phyloP scores from a whole-genome alignment of 1,140 invertebrate genomes.

The Elysia chlorotica region DNA sequence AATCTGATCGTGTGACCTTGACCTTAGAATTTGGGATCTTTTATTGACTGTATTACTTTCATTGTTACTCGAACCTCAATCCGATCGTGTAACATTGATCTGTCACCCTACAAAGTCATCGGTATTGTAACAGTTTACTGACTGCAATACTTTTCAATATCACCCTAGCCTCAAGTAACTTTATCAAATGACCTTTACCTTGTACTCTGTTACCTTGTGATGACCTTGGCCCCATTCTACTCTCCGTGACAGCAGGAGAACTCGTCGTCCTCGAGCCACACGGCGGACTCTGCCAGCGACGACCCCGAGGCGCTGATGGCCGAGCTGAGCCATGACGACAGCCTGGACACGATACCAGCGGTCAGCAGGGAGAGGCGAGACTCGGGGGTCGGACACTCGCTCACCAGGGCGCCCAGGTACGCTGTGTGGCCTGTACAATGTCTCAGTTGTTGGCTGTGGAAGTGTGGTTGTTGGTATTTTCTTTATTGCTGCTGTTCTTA shows the following conservation, averaged over 20 bases:
- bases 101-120: too few species aligned
- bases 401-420: conserved; percentile 61
- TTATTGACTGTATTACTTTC: not conserved
- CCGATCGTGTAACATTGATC: not conserved
- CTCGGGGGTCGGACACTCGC: conserved; percentile 63
- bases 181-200: not conserved
- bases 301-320: conserved; percentile 31
- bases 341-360: conserved; percentile 36
- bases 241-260: conserved; percentile 31
- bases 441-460: not conserved
- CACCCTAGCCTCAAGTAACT: too few species aligned
- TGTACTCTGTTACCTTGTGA: not conserved
- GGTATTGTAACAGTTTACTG: too few species aligned
- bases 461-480: not conserved
- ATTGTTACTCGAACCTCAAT: conserved; percentile 26
- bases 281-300: conserved; percentile 47
- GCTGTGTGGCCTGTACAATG: conserved; percentile 6
- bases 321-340: conserved; percentile 45
- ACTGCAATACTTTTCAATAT: too few species aligned
- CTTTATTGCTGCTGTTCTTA: not conserved
- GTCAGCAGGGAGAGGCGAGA: conserved; percentile 58
- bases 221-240: not conserved
- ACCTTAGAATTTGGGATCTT: not conserved
- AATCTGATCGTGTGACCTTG: not conserved
- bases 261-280: conserved; percentile 39